Evolutionary conservation across 2,797 vertebrate species (phyloP).

Genomic region (Sebastes goodei): DNA sequence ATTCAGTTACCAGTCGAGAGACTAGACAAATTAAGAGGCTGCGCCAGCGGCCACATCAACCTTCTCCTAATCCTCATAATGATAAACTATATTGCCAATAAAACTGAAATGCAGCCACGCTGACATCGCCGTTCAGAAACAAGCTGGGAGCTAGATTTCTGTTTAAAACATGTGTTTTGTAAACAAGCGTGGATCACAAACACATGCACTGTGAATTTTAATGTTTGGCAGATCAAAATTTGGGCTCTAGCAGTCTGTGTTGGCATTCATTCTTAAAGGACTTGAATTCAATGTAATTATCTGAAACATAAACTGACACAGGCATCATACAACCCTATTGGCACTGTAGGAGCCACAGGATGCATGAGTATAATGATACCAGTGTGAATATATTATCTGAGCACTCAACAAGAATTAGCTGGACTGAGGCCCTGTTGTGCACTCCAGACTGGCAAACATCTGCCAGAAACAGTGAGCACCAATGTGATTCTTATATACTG

Average conservation of each 20-base stretch:
- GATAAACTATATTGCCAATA: conserved; percentile 28
- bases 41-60: conserved; percentile 15
- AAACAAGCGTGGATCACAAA: conserved; percentile 35
- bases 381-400: conserved; percentile 17
- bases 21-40: conserved; percentile 8
- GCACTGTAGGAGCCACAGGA: neutral
- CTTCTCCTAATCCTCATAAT: conserved; percentile 15
- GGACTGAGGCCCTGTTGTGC: conserved; percentile 16
- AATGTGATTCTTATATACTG: conserved; percentile 10
- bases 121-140: conserved; percentile 14
- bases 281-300: conserved; percentile 31
- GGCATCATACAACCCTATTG: conserved; percentile 22
- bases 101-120: conserved; percentile 31
- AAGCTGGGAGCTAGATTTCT: neutral
- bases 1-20: neutral
- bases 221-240: neutral
- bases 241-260: neutral
- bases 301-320: conserved; percentile 19
- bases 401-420: conserved; percentile 20
- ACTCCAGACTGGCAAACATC: conserved; percentile 42
- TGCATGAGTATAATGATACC: conserved; percentile 9
- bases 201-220: conserved; percentile 30
- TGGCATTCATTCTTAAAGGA: conserved; percentile 33
- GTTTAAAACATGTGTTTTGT: conserved; percentile 22
- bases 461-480: conserved; percentile 31